Conservation (phyloP, 2,888 invertebrate species). For the Eudasyphora cyanicolor region DNA sequence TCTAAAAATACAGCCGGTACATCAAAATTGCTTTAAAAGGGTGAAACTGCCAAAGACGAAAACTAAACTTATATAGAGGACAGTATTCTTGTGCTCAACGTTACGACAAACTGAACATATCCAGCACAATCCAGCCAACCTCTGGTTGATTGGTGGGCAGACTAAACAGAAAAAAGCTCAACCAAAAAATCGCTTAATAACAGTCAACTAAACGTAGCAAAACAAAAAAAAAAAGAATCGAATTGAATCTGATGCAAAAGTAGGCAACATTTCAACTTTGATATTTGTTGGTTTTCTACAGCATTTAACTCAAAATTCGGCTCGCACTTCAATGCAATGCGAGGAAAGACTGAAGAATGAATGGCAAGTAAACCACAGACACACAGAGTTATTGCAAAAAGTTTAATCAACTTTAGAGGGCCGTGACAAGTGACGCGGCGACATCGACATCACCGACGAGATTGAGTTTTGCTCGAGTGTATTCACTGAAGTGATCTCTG, state of each 20-base stretch:
- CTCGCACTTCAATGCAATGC: background rate
- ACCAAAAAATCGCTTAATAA: slow-evolving; percentile 49
- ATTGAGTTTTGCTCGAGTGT: background rate
- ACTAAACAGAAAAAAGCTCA: background rate
- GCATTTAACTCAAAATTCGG: slow-evolving; percentile 27
- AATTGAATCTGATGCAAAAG: slow-evolving; percentile 57
- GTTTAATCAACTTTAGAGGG: slow-evolving; percentile 60
- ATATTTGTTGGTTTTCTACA: slow-evolving; percentile 53
- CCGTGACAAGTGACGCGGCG: slow-evolving; percentile 20
- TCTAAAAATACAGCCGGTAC: too few relatives aligned
- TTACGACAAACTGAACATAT: slow-evolving; percentile 40
- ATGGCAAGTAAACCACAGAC: too few relatives aligned
- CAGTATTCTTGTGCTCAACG: too few relatives aligned
- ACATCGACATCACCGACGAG: too few relatives aligned
- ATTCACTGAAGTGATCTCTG: background rate
- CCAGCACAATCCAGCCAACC: too few relatives aligned
- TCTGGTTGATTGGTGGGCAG: slow-evolving; percentile 5
- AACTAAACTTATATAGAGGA: too few relatives aligned
- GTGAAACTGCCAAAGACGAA: too few relatives aligned
- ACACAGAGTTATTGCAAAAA: slow-evolving; percentile 54
- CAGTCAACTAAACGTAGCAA: slow-evolving; percentile 36
- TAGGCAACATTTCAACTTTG: slow-evolving; percentile 64
- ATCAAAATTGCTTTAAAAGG: too few relatives aligned
- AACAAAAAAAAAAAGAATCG: slow-evolving; percentile 39
- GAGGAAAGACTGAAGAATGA: slow-evolving; percentile 14